phyloP scores from a whole-genome alignment of 2,888 invertebrate genomes.

The Saturnia japonica region DNA sequence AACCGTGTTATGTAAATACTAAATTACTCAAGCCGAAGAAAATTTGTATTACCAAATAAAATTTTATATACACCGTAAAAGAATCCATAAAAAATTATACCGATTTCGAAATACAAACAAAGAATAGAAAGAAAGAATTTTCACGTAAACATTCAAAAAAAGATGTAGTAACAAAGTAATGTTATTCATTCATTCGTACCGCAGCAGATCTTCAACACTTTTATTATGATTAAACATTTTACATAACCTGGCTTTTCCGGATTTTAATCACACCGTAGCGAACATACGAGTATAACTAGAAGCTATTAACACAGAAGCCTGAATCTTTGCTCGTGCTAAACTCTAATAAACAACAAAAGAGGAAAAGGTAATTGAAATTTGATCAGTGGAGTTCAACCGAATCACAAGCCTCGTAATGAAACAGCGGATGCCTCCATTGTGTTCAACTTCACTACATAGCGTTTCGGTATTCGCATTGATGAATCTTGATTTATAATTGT shows the following conservation, averaged over 20 bases:
- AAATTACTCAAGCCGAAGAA: neutral
- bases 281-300: neutral
- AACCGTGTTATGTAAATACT: neutral
- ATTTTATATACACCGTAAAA: constrained; percentile 4
- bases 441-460: neutral
- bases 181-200: constrained; percentile 27
- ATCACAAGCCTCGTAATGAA: too few species aligned
- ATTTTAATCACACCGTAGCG: constrained; percentile 20
- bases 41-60: neutral
- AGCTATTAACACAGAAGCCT: neutral
- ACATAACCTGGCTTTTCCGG: constrained; percentile 17
- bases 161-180: constrained; percentile 24
- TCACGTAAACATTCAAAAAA: constrained; percentile 14
- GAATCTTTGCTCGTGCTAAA: neutral
- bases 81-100: neutral
- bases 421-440: neutral
- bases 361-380: neutral
- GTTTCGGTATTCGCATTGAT: neutral
- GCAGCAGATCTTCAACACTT: constrained; percentile 26
- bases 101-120: constrained; percentile 6
- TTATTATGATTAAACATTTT: constrained; percentile 32
- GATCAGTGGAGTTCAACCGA: neutral
- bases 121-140: neutral
- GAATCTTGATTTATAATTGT: too few species aligned
- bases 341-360: neutral